Base-by-base conservation (phyloP, 1,140 invertebrate genomes). In the Hypothenemus hampei region DNA sequence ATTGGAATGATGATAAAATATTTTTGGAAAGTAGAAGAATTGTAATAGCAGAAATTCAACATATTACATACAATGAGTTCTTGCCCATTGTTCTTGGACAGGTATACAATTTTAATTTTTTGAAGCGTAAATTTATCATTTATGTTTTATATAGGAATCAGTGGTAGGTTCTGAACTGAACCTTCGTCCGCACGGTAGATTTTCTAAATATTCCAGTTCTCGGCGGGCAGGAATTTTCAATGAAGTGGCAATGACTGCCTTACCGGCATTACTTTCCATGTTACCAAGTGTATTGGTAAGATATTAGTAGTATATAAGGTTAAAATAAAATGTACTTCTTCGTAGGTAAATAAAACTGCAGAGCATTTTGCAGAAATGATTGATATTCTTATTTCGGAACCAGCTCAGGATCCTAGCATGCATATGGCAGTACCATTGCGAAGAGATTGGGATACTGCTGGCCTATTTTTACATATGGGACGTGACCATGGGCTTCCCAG, bases 401-500 rank as follows among this genome's bases (percentile, higher is more conserved):
- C 63, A 59, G 77, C 71, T 46, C 73, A 67, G 44, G 66, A 67
- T 10, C 75, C 76, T 44, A 77, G 78, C 71, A 59, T 75, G 65
- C 64, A 77, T 70, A 69, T 71, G 15, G 64, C 60, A 36, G 70
- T 58, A 60, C 70, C 70, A 51, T 61, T 60, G 50, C 47, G 58
- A 58, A 29, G 26, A 29, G 66, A 67, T 60, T 78, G 78, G 77
- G 73, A 81, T 65, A 76, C 76, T 61, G 59, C 73, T 65, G 67
- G 78, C 49, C 58, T 81, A 59, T 69, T 80, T 45, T 69, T 84
- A 11, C 82, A 85, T 47, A 70, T 85, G 66, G 89, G 86, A 0
- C 76, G 95, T 36, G 96, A 98, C 72, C 93, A 98, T 67, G 96
- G 93, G 0, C 73, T 98, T 19, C 83, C 92, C 0, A 80, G 88